phyloP scores from a whole-genome alignment of 2,888 invertebrate genomes.

The Lucinisca nassula region DNA sequence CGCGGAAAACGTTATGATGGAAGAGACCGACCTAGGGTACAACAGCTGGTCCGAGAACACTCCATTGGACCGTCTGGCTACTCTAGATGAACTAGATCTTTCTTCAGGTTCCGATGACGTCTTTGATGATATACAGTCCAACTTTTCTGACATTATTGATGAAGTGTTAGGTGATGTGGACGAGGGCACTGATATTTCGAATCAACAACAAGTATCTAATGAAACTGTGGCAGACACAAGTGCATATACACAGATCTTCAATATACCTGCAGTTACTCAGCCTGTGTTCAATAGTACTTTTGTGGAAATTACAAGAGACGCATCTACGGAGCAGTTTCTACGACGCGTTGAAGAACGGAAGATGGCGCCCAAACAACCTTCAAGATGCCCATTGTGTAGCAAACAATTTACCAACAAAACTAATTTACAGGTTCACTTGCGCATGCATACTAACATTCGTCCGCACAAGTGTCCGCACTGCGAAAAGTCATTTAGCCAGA shows the following conservation, averaged over 20 bases:
- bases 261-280: too few relatives aligned
- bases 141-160: conserved; percentile 59
- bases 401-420: conserved; percentile 47
- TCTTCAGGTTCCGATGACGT: conserved; percentile 30
- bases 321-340: background rate
- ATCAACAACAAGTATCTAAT: too few relatives aligned
- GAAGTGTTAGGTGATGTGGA: conserved; percentile 26
- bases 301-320: background rate
- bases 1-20: conserved; percentile 64
- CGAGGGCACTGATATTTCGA: too few relatives aligned
- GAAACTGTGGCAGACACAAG: too few relatives aligned
- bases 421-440: conserved; percentile 62
- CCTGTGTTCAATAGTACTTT: background rate
- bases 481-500: conserved; percentile 72
- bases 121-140: conserved; percentile 33
- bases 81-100: conserved; percentile 11
- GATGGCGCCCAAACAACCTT: background rate
- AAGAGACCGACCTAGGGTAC: conserved; percentile 63
- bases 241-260: too few relatives aligned
- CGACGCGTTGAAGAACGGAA: background rate
- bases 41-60: conserved; percentile 52
- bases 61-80: conserved; percentile 4
- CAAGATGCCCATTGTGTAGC: conserved; percentile 30
- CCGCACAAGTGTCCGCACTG: conserved; percentile 71
- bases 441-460: conserved; percentile 53